A percentile compares a stretch with the other conserved stretches of the same genome.
These are phyloP conservation scores for Platycheirus rosarum DNA, from an alignment of 2,888 invertebrate species.

Conservation along the genomic window DNA sequence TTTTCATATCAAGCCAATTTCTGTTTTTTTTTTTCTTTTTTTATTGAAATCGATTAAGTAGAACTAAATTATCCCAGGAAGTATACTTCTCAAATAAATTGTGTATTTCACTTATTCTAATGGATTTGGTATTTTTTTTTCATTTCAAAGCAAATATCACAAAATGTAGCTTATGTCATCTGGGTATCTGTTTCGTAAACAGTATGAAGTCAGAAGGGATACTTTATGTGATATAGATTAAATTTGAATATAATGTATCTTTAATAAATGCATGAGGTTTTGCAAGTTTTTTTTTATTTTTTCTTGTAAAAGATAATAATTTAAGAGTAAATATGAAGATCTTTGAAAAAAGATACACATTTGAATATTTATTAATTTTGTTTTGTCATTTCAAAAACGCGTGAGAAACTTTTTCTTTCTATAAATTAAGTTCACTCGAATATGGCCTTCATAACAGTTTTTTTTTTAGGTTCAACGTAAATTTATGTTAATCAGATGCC, in stretches of 20 bases:
- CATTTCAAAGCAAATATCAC: not conserved
- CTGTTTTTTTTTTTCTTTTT: conserved; percentile 1
- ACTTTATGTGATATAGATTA: conserved; percentile 8
- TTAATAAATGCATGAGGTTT: conserved; percentile 24
- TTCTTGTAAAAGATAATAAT: conserved; percentile 36
- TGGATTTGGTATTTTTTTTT: conserved; percentile 2
- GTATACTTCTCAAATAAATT: conserved; percentile 31
- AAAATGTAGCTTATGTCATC: conserved; percentile 43
- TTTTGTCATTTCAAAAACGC: conserved; percentile 35
- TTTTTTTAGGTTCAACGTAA: conserved; percentile 17
- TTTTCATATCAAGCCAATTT: conserved; percentile 22
- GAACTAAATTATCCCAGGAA: conserved; percentile 58
- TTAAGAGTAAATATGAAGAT: conserved; percentile 34
- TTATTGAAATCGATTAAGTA: conserved; percentile 61
- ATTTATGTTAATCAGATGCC: conserved; percentile 46
- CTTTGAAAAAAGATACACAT: conserved; percentile 20
- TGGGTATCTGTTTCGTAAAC: conserved; percentile 46
- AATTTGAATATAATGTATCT: conserved; percentile 38
- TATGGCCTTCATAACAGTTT: conserved; percentile 6
- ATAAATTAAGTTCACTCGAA: too few species aligned
- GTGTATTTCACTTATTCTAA: conserved; percentile 39
- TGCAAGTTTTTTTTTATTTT: conserved; percentile 46
- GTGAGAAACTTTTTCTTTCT: conserved; percentile 29
- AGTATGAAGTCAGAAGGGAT: conserved; percentile 25
- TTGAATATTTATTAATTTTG: conserved; percentile 38